Evolutionary conservation across 2,797 vertebrate species (phyloP), one percentile per base, ranked within the genome.

Genomic region (Anguilla obscura): DNA sequence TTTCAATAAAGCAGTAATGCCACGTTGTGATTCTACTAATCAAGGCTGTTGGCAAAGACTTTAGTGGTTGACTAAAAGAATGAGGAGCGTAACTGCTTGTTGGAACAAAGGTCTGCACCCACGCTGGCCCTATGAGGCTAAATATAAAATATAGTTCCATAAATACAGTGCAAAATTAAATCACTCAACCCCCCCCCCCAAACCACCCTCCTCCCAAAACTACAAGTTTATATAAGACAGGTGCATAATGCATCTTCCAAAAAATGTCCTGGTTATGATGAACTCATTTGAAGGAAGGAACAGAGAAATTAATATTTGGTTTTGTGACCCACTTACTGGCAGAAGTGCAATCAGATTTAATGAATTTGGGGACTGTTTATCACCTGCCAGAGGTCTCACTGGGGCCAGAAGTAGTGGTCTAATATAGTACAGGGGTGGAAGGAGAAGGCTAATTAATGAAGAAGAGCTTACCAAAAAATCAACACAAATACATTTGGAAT

Each of bases 231-330:
- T 16, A 24, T 45, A 50, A 87, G 50, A 76, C 50, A 48, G 24
- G 50, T 50, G 24, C 16, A 33, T 76, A 76, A 30, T 21, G 50
- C 56, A 56, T 58, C 27, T 27, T 58, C 56, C 48, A 87, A 48
- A 87, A 76, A 52, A 52, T 87, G 54, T 48, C 54, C 54, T 48
- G 86, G 66, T 87, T 83, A 79, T 79, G 80, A 87, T 48, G 45
- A 84, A 21, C n/a, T 36, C 45, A 16, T 84, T 85, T 63, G 30
- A 40, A 18, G 60, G 80, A 87, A 66, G 60, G 80, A 87, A 66
- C 79, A 87, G 79, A 58, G 12, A 58, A 12, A 58, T 58, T 14
- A 3, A 84, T 84, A 40, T 84, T 69, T 84, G 2, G 16, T 1
- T 87, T 87, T 69, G 66, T 48, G 80, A 87, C 48, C 48, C 16